Conservation (phyloP, 2,797 vertebrate genomes). For the Hirundo rustica region DNA sequence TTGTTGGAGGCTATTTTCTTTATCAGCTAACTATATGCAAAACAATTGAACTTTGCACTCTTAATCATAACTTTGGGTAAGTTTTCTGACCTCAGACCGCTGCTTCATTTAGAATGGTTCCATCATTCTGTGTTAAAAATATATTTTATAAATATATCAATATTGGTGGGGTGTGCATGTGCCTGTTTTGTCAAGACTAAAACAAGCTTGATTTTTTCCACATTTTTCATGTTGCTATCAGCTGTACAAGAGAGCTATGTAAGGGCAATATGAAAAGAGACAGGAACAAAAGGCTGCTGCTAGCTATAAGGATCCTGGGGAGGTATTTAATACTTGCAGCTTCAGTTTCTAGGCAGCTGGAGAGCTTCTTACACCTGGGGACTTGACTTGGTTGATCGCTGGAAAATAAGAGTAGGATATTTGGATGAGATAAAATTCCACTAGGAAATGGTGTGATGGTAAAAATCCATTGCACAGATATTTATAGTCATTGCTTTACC, state of each 20-base stretch:
- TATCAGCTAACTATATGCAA: not conserved
- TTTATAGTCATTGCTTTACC: not conserved
- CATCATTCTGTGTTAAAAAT: not conserved
- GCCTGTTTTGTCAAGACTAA: not conserved
- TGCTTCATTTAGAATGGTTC: not conserved
- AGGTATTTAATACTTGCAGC: not conserved
- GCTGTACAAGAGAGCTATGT: not conserved
- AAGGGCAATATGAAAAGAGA: not conserved
- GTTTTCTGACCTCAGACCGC: not conserved
- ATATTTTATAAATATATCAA: not conserved
- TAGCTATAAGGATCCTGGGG: not conserved
- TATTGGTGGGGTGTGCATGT: not conserved
- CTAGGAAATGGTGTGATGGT: not conserved
- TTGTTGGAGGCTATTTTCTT: not conserved
- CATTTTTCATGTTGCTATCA: not conserved
- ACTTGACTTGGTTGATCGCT: not conserved
- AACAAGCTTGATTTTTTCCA: not conserved
- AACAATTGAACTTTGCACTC: not conserved
- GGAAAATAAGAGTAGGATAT: not conserved
- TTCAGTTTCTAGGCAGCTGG: conserved; percentile 9
- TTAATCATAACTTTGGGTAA: not conserved
- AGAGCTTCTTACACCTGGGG: not conserved
- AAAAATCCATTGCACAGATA: not conserved
- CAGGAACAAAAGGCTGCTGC: not conserved
- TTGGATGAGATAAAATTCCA: not conserved